Evolutionary conservation across 2,888 invertebrate species (phyloP), one percentile per base, ranked within the genome.

Genomic region (Sesamia inferens): DNA sequence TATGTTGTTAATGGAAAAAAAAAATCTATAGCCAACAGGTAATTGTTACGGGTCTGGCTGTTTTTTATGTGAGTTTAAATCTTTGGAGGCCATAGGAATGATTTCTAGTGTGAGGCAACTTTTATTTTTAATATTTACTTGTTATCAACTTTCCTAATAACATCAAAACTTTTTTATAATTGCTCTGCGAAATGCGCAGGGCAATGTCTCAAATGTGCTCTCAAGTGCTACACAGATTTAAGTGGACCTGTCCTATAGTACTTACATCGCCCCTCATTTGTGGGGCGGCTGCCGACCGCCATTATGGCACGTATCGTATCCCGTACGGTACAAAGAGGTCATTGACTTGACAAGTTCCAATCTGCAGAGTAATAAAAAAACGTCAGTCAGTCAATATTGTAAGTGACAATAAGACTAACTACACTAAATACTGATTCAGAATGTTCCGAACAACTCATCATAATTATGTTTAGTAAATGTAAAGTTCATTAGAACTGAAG

Each of bases 241-340:
- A 75, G 55, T 62, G 75, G 31, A 22, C 22, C 55, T 54, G 44
- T 47, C 19, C 42, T 44, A 31, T n/a, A 31, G 74, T 51, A 78
- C 74, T 78, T 24, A 58, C 13, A 31, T 48, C 58, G 64, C 48
- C 76, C 64, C 19, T 68, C 13, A 19, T 63, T 42, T 64, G 58
- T 78, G 47, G 63, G 58, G 47, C 72, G 57, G 8, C 47, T 54
- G 6, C 31, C 39, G 62, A 4, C 62, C 39, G 62, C 6, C 62
- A 51, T 39, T 51, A 42, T 55, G 67, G 58, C 67, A 77, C 31
- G 31, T 31, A 31, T 31, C 78, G 73, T 78, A 67, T 78, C 78
- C 77, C 77, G 77, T 67, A 24, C 42, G 31, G 42, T 58, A 48
- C 48, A 8, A 66, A 66, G 42, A 64, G 77, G 73, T 78, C 74